These are phyloP conservation scores for Grapholita molesta DNA, from an alignment of 1,140 invertebrate species.

Conservation along the genomic window DNA sequence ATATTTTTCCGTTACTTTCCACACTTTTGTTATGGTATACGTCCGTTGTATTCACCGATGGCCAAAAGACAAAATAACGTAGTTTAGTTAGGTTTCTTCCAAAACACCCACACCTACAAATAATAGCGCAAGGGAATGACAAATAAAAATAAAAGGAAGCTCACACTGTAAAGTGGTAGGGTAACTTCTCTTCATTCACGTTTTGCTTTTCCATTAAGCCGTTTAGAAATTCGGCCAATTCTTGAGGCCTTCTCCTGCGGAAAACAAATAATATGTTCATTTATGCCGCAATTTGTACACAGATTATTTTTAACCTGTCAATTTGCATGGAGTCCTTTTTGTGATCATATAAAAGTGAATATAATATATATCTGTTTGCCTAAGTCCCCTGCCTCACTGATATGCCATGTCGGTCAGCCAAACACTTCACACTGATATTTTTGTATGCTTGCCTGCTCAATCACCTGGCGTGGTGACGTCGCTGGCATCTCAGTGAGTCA, in stretches of 20 bases:
- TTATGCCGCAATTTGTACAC: not conserved
- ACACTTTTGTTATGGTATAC: no score
- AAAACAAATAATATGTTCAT: constrained; percentile 44
- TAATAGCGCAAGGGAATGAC: constrained; percentile 16
- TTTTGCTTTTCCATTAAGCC: constrained; percentile 69
- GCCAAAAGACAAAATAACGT: not conserved
- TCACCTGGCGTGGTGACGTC: no score
- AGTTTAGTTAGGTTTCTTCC: not conserved
- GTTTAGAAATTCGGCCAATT: constrained; percentile 77
- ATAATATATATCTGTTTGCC: not conserved
- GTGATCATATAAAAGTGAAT: not conserved
- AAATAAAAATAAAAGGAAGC: constrained; percentile 64
- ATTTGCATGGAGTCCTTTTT: not conserved
- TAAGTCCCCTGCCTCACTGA: no score
- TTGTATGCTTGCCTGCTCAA: no score
- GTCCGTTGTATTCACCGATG: not conserved
- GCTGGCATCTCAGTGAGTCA: no score
- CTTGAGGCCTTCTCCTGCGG: constrained; percentile 75
- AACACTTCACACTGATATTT: no score
- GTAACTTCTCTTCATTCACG: constrained; percentile 71
- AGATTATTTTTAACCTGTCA: not conserved
- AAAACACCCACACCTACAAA: not conserved
- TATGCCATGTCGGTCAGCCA: no score
- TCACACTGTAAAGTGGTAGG: constrained; percentile 79
- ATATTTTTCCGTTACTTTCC: no score